These are phyloP conservation scores for Thalassoma bifasciatum DNA, from an alignment of 2,113 vertebrate genomes.

Conservation along the genomic window DNA sequence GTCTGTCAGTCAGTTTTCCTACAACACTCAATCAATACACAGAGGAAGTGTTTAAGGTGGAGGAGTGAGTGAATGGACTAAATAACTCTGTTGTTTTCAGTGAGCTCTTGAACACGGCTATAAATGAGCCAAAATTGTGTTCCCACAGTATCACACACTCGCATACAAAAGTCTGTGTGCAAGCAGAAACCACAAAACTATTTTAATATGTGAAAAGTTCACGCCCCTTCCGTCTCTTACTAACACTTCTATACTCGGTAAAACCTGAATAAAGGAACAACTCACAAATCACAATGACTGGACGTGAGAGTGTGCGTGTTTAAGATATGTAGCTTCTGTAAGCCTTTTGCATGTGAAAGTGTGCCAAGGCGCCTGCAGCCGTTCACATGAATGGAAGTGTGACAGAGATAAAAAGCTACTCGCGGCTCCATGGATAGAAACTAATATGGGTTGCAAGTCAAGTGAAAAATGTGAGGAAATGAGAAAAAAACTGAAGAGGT, in stretches of 20 bases:
- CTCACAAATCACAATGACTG: no score
- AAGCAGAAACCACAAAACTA: conserved; percentile 1
- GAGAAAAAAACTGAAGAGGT: conserved; percentile 8
- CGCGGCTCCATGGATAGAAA: conserved; percentile 9
- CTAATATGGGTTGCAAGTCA: conserved; percentile 29
- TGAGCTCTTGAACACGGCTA: neutral
- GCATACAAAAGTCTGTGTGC: neutral
- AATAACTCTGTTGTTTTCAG: neutral
- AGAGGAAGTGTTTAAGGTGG: conserved; percentile 18
- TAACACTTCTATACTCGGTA: no score
- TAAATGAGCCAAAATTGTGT: conserved; percentile 4
- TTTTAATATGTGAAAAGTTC: neutral
- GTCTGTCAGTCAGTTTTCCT: conserved; percentile 1
- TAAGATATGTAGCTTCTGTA: neutral
- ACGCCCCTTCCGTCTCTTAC: neutral
- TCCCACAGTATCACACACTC: conserved; percentile 13
- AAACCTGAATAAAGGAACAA: no score
- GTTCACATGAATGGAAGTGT: conserved; percentile 31
- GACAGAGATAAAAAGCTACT: conserved; percentile 37
- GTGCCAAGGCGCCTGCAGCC: conserved; percentile 26
- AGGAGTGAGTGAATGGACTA: conserved; percentile 15
- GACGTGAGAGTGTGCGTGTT: neutral
- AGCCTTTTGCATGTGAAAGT: conserved; percentile 7
- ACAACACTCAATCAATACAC: conserved; percentile 17
- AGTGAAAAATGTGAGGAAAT: conserved; percentile 43